Evolutionary conservation across 2,797 vertebrate species (phyloP), one percentile per base, ranked within the genome.

Genomic region (Dicrostonyx torquatus): DNA sequence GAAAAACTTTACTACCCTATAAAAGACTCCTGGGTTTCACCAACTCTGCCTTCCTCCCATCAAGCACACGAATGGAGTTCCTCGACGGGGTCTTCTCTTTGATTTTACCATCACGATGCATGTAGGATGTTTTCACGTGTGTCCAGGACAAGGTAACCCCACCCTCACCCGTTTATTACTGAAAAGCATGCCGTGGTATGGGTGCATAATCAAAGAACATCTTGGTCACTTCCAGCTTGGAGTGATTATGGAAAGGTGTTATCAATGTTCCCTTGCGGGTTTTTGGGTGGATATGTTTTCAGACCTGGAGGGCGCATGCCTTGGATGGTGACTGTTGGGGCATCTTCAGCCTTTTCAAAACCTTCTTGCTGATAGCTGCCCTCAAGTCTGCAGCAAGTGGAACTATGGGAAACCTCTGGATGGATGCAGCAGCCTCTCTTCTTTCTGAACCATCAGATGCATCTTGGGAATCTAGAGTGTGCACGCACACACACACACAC

Each of bases 261-360:
- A 0, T 5, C 0, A 6, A 18, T 3, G 26, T 8, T 7, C 24
- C 11, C 0, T 7, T 0, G 9, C 20, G 1, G 37, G 60, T 3
- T 8, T 13, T 11, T 20, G 24, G 53, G 7, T 7, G 14, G 34
- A 24, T 45, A 0, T 14, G 34, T 45, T 29, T 58, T 50, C 79
- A 68, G 1, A 43, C 0, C 18, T 4, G 55, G 1, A 31, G 64
- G 43, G 31, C 10, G 2, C 45, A 31, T 5, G 11, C 70, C 45
- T 17, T 8, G 9, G 37, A 4, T 9, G 2, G 3, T 0, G 2
- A 24, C 0, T 1, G 12, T 18, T 15, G 9, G 31, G 6, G 0
- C 1, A 5, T 0, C 20, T 12, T 24, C 0, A 14, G 4, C 62
- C 34, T 22, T 26, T 10, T 7, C 29, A 15, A 31, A 40, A 31